Evolutionary conservation across 2,888 invertebrate species (phyloP).

Genomic region (Megaustenia siamemsis): DNA sequence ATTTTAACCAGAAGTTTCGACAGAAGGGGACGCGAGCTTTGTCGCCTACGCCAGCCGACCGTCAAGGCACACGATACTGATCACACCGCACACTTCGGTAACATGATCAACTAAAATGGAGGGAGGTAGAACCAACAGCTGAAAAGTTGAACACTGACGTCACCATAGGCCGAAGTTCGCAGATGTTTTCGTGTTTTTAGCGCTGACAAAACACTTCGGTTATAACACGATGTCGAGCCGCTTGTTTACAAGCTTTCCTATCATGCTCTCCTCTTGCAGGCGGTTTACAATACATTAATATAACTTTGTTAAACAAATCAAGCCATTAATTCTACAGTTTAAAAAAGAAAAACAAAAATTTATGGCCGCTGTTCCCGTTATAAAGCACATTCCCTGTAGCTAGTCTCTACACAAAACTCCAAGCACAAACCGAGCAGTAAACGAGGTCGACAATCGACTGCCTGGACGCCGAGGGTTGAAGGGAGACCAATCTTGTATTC

Average conservation of each 20-base stretch:
- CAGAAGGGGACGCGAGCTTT: background rate
- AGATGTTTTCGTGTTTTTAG: constrained; percentile 73
- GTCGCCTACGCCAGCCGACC: background rate
- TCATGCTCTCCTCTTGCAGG: background rate
- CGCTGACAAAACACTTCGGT: background rate
- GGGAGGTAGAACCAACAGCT: constrained; percentile 70
- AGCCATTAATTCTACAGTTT: background rate
- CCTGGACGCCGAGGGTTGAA: constrained; percentile 54
- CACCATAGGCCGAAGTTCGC: constrained; percentile 71
- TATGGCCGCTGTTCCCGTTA: constrained; percentile 76
- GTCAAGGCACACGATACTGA: background rate
- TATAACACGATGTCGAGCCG: background rate
- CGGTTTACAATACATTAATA: background rate
- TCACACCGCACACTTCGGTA: background rate
- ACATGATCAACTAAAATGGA: background rate
- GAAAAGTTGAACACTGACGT: constrained; percentile 75
- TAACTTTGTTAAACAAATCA: background rate
- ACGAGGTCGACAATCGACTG: constrained; percentile 58
- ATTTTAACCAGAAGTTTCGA: too few relatives aligned
- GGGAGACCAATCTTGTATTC: constrained; percentile 57
- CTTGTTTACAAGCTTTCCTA: background rate
- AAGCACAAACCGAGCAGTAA: constrained; percentile 44
- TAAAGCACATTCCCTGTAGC: constrained; percentile 73
- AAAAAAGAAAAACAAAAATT: background rate
- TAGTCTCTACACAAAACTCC: constrained; percentile 18